Evolutionary conservation across 2,797 vertebrate species (phyloP).

Genomic region (Crax fasciolata): DNA sequence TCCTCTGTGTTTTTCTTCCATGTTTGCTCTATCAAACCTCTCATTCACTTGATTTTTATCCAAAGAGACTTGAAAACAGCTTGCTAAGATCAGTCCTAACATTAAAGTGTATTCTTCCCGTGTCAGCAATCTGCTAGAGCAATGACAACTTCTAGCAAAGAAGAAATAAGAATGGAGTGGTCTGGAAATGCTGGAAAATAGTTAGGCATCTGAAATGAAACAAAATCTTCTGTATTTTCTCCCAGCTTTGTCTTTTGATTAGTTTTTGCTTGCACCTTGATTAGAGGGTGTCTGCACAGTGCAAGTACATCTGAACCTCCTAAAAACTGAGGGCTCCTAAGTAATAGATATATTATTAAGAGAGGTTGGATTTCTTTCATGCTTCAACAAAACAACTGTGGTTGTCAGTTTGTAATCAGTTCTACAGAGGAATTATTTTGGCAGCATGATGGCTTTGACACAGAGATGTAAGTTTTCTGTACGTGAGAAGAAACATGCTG

Average conservation of each 20-base stretch:
- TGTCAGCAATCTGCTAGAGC: not conserved
- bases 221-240: not conserved
- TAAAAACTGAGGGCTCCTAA: not conserved
- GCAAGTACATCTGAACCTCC: not conserved
- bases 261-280: slow-evolving; percentile 17
- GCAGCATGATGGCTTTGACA: not conserved
- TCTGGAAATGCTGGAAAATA: not conserved
- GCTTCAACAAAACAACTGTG: not conserved
- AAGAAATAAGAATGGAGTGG: not conserved
- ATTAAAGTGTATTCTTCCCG: not conserved
- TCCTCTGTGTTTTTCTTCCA: not conserved
- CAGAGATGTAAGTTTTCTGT: not conserved
- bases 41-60: not conserved
- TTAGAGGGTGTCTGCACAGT: not conserved
- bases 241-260: slow-evolving; percentile 5
- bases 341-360: not conserved
- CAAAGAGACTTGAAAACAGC: not conserved
- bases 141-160: not conserved
- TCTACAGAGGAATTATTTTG: slow-evolving; percentile 22
- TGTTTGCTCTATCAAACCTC: not conserved
- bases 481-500: not conserved
- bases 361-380: slow-evolving; percentile 20
- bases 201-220: not conserved
- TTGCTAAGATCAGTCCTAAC: not conserved
- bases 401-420: slow-evolving; percentile 12